Percentiles rank a stretch among this genome's conserved stretches.
These are phyloP conservation scores for Crocuta crocuta DNA, from an alignment of 2,113 vertebrate genomes.

Conservation along the genomic window DNA sequence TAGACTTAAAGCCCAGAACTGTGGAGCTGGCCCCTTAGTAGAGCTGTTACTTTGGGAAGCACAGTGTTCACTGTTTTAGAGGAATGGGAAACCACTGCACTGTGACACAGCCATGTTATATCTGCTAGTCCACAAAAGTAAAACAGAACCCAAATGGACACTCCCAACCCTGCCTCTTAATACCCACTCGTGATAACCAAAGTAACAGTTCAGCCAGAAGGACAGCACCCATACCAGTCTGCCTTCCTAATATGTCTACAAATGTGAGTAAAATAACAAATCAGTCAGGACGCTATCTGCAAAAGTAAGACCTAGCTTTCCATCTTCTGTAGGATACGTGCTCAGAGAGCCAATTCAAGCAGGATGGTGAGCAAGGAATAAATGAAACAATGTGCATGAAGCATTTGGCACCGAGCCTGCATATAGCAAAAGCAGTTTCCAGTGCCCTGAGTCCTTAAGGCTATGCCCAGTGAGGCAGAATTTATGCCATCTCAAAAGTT, in stretches of 20 bases:
- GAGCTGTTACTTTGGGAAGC: background rate
- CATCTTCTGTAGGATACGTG: background rate
- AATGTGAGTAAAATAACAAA: background rate
- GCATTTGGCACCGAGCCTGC: background rate
- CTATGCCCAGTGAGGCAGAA: rapidly evolving
- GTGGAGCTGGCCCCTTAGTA: background rate
- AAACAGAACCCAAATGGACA: rapidly evolving
- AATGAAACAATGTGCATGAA: background rate
- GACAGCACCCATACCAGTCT: rapidly evolving
- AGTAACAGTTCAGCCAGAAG: background rate
- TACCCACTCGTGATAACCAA: no score
- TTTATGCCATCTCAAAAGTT: background rate
- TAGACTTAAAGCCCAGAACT: background rate
- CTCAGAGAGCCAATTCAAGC: background rate
- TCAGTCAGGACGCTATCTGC: background rate
- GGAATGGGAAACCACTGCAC: background rate
- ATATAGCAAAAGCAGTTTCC: background rate
- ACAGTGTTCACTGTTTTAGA: background rate
- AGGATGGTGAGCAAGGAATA: no score
- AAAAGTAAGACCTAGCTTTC: background rate
- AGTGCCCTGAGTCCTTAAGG: background rate
- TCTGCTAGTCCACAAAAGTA: background rate
- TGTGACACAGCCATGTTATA: rapidly evolving
- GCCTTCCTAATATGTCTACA: background rate
- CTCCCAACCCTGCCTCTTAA: background rate